Evolutionary conservation across 2,113 vertebrate genomes (phyloP).

Genomic region (Corythornis madagascariensis): DNA sequence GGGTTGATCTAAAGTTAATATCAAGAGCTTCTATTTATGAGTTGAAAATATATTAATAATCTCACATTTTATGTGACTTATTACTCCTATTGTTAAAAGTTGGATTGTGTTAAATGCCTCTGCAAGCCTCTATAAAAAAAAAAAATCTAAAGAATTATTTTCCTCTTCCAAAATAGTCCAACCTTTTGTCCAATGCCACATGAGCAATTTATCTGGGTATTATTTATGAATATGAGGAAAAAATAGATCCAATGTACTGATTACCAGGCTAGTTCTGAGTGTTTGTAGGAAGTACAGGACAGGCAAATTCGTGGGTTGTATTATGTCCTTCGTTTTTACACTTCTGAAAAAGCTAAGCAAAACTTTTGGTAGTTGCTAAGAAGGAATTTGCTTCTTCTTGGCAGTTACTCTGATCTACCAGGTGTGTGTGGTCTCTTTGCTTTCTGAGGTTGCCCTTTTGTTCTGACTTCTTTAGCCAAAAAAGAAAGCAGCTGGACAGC

Average conservation of each 20-base stretch:
- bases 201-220: neutral
- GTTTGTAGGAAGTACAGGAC: neutral
- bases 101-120: neutral
- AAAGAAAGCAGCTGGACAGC: neutral
- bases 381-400: constrained; percentile 36
- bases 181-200: neutral
- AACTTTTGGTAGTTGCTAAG: neutral
- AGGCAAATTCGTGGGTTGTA: neutral
- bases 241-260: neutral
- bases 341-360: constrained; percentile 8
- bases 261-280: neutral
- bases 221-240: neutral
- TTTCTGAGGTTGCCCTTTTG: constrained; percentile 49
- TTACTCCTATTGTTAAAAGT: neutral
- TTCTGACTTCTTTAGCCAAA: constrained; percentile 6
- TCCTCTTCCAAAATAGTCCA: neutral
- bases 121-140: neutral
- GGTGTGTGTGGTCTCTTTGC: constrained; percentile 57
- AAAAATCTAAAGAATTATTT: neutral
- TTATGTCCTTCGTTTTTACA: neutral
- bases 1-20: neutral
- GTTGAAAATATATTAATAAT: neutral
- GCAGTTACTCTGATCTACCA: constrained; percentile 10
- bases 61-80: neutral
- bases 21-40: neutral